Conservation (phyloP, 2,888 invertebrate genomes). For the Cordilura impudica region DNA sequence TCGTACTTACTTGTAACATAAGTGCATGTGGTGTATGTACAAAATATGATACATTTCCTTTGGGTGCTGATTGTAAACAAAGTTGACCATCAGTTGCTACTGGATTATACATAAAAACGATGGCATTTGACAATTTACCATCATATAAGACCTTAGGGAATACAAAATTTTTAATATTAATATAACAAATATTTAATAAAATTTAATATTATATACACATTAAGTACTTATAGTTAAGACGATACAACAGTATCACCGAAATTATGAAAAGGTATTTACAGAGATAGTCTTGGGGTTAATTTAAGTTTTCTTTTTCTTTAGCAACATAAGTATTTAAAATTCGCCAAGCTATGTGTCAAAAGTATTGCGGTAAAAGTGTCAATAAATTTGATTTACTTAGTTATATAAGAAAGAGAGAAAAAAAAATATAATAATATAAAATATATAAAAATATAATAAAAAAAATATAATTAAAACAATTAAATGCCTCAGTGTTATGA, state of each 20-base stretch:
- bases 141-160: slow-evolving; percentile 93
- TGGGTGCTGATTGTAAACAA: slow-evolving; percentile 98
- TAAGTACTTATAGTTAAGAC: neutral
- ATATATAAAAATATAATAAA: no score
- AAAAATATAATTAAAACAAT: no score
- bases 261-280: neutral
- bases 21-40: slow-evolving; percentile 99
- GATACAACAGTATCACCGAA: neutral
- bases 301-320: no score
- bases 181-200: slow-evolving; percentile 11
- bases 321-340: no score
- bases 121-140: slow-evolving; percentile 96
- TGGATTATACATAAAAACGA: slow-evolving; percentile 99
- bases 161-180: no score
- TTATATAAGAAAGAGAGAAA: no score
- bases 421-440: no score
- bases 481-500: no score
- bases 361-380: no score
- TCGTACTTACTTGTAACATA: slow-evolving; percentile 91
- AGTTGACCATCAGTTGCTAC: slow-evolving; percentile 99
- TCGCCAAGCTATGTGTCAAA: no score
- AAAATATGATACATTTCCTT: slow-evolving; percentile 98
- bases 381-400: no score
- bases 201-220: neutral
- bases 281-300: neutral